Percentiles rank a stretch among this genome's conserved stretches.
These are phyloP conservation scores for Tursiops truncatus DNA, from an alignment of 2,113 vertebrate species.

Conservation along the genomic window DNA sequence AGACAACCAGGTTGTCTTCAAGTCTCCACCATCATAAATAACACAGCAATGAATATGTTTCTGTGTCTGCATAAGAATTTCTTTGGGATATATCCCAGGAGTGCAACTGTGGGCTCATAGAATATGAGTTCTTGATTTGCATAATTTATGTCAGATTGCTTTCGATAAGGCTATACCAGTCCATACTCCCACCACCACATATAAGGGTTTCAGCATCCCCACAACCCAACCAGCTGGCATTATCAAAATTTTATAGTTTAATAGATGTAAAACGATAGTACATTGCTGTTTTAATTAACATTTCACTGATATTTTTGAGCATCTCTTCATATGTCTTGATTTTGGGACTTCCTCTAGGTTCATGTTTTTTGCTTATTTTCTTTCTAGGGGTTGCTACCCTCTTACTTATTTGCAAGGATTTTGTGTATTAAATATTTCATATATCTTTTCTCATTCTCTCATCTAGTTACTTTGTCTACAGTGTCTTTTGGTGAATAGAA, in stretches of 20 bases:
- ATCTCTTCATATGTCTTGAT: not conserved
- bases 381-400: not conserved
- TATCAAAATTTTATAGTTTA: constrained; percentile 27
- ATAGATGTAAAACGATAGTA: not conserved
- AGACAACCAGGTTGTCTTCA: not conserved
- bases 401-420: not conserved
- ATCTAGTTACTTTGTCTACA: not conserved
- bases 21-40: not conserved
- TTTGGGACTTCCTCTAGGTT: not conserved
- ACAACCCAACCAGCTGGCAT: not conserved
- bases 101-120: not conserved
- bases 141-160: not conserved
- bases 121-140: not conserved
- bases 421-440: not conserved
- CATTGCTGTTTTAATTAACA: constrained; percentile 13
- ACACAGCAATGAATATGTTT: not conserved
- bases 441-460: not conserved
- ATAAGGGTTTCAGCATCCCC: not conserved
- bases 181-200: not conserved
- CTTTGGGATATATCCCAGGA: not conserved
- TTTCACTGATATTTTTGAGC: constrained; percentile 21
- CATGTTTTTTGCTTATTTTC: not conserved
- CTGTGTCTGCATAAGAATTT: not conserved
- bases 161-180: not conserved
- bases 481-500: constrained; percentile 2